Base-by-base conservation (phyloP, 2,797 vertebrate genomes). In the Podargus strigoides region DNA sequence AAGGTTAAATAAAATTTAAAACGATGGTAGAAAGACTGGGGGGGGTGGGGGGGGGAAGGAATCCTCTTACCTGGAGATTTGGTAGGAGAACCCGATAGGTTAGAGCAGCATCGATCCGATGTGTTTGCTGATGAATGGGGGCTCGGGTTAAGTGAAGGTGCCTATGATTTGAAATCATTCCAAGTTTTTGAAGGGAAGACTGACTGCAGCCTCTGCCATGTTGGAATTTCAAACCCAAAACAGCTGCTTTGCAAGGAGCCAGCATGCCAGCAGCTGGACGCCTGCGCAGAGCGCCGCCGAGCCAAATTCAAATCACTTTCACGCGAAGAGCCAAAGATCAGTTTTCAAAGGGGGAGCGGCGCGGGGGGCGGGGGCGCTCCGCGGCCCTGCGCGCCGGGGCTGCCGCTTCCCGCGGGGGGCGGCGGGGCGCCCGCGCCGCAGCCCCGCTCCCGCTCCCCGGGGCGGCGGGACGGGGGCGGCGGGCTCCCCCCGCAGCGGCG, bases 211-310 rank as follows among this genome's bases (percentile, higher is more conserved):
- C 98, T 99, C 99, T 99, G 99, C 99, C 99, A 99, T 99, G 99
- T 99, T 99, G 99, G 99, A 99, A 99, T 99, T 99, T 98, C 98
- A 98, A 98, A 99, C 98, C 98, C 98, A 98, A 99, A 99, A 99
- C 99, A 99, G 99, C 99, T 99, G 98, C 99, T 99, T 98, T 98
- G 97, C 95, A 98, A 98, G 98, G 98, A 98, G 98, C 98, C 98
- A 97, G 98, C 98, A 97, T 98, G 98, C 98, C 91, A 98, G 98
- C 96, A 97, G 92, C 98, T 98, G 98, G 98, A 98, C 99, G 99
- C 99, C 99, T 99, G 99, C 98, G 98, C 98, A 94, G 94, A 98
- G 97, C 97, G 96, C 93, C 95, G 97, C 97, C 97, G 98, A 99
- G 99, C 98, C 98, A 99, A 98, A 99, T 99, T 99, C 98, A 99